These are phyloP conservation scores for Tachysurus vachellii DNA, from an alignment of 2,113 vertebrate species.

Conservation along the genomic window DNA sequence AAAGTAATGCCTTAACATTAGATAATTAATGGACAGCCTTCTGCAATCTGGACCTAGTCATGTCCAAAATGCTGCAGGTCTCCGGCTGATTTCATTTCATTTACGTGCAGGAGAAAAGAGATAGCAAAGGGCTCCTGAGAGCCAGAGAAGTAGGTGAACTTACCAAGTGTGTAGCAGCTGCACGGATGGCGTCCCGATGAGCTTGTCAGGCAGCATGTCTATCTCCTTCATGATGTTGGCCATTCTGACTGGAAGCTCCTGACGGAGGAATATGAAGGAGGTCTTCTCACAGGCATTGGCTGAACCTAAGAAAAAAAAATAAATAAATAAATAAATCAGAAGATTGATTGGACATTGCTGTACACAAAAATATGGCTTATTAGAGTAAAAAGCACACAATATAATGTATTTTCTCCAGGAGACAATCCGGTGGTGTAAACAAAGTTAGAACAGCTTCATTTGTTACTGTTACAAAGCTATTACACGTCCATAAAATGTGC, in stretches of 20 bases:
- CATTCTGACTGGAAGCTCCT: constrained; percentile 93
- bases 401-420: neutral
- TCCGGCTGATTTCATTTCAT: neutral
- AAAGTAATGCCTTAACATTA: constrained; percentile 2
- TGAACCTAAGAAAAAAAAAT: constrained; percentile 75
- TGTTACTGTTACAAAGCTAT: neutral
- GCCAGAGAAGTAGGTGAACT: constrained; percentile 18
- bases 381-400: neutral
- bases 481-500: neutral
- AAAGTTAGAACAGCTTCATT: neutral
- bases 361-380: neutral
- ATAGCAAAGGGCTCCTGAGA: neutral
- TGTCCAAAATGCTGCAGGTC: neutral
- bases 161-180: constrained; percentile 93
- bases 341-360: neutral
- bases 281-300: constrained; percentile 96
- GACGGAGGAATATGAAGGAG: constrained; percentile 90
- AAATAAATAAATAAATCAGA: constrained; percentile 4
- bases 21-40: constrained; percentile 5
- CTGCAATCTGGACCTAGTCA: constrained; percentile 1
- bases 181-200: constrained; percentile 87
- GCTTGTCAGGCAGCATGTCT: constrained; percentile 87
- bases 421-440: neutral
- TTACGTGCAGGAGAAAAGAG: neutral
- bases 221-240: constrained; percentile 98